Base-by-base conservation (phyloP, 1,140 invertebrate species). In the Philaenus spumarius region DNA sequence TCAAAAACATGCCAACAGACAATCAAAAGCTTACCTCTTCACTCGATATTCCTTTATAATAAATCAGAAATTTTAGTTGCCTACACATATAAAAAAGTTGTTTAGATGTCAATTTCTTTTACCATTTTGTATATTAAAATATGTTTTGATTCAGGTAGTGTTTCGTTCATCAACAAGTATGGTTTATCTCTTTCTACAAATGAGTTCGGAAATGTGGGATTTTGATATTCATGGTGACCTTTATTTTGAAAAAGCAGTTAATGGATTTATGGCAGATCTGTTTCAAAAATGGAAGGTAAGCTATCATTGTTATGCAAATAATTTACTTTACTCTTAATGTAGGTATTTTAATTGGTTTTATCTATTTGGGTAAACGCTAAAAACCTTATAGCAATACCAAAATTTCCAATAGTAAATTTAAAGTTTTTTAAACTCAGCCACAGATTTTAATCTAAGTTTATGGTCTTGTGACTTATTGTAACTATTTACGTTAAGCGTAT, bases 171-270 rank as follows among this genome's bases (percentile, higher is more conserved):
- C 92, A 0, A 97, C 95, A 4, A 94, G 94, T 40, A 95, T 97
- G 85, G 94, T 97, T 0, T 96, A 97, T 71, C 73, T 96, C 1
- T 99, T 97, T 70, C 85, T 99, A 60, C 97, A 99, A 81, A 98
- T 99, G 95, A 97, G 94, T 63, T 92, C 90, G 2, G 97, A 99
- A 81, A 99, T 99, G 97, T 98, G 96, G 96, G 93, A 99, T 68
- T 97, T 97, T 81, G 95, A 99, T 76, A 92, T 97, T 59, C 91
- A 97, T 72, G 97, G 97, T 4, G 96, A 99, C 76, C 75, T 98
- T 11, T 98, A 99, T 71, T 97, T 97, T 78, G 90, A 93, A 73
- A 93, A 92, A 68, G 93, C 94, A 48, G 90, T 97, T 0, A 95
- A 97, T 78, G 95, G 96, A 9, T 98, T 98, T 72, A 74, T 98